These are phyloP conservation scores for Delia radicum DNA, from an alignment of 1,140 invertebrate species.

Conservation along the genomic window DNA sequence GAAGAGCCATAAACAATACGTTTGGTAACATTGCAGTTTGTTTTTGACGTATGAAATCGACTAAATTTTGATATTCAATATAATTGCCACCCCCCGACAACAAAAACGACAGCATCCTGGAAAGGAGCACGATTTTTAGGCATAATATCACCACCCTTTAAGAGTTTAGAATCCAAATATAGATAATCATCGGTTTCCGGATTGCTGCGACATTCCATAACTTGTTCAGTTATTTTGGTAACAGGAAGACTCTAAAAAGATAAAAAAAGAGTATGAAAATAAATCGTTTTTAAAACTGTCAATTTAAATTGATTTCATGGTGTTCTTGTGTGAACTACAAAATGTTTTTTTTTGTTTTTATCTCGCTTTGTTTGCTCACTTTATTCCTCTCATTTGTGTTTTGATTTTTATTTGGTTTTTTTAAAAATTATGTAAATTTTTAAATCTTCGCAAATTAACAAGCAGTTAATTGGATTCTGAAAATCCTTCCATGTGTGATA, in stretches of 20 bases:
- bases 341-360: neutral
- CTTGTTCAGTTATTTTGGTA: constrained; percentile 87
- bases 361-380: neutral
- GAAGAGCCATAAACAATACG: constrained; percentile 94
- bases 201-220: constrained; percentile 83
- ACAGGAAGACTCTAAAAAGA: constrained; percentile 78
- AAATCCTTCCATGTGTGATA: no score
- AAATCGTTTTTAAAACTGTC: neutral
- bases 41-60: constrained; percentile 90
- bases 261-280: constrained; percentile 19
- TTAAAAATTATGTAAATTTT: neutral
- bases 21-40: constrained; percentile 71
- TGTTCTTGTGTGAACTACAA: no score
- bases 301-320: neutral
- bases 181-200: constrained; percentile 83
- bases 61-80: constrained; percentile 98
- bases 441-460: neutral
- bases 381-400: no score
- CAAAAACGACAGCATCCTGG: constrained; percentile 92
- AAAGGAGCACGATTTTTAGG: constrained; percentile 70
- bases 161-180: constrained; percentile 90
- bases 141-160: constrained; percentile 70
- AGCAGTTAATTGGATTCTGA: neutral
- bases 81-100: constrained; percentile 98
- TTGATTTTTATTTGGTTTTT: no score